A percentile compares a stretch with the other conserved stretches of the same genome.
Evolutionary conservation across 2,797 vertebrate species (phyloP).

Genomic region (Salmo trutta): DNA sequence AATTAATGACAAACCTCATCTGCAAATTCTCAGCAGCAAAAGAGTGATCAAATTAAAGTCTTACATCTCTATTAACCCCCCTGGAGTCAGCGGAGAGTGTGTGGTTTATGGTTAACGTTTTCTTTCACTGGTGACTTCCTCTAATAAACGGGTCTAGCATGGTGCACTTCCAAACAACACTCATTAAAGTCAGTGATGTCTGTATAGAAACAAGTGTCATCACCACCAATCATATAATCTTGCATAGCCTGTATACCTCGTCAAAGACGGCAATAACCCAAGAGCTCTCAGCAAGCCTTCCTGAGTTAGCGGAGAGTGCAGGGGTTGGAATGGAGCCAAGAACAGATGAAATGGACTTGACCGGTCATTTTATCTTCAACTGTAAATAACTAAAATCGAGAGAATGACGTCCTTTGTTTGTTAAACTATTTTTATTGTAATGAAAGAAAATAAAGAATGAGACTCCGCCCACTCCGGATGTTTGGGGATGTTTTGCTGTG

Average conservation of each 20-base stretch:
- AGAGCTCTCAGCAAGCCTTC: constrained; percentile 57
- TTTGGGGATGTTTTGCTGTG: constrained; percentile 10
- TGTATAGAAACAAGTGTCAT: constrained; percentile 50
- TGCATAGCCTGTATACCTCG: constrained; percentile 76
- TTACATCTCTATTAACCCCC: neutral
- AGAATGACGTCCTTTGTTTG: constrained; percentile 80
- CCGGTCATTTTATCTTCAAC: constrained; percentile 69
- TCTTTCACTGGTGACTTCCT: constrained; percentile 46
- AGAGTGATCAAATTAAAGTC: too few relatives aligned
- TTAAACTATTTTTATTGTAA: constrained; percentile 85
- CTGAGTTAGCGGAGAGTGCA: constrained; percentile 24
- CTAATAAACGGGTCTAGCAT: constrained; percentile 48
- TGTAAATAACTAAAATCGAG: constrained; percentile 76
- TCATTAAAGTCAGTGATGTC: constrained; percentile 56
- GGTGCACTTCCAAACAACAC: constrained; percentile 56
- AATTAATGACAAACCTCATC: too few relatives aligned
- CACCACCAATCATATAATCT: constrained; percentile 64
- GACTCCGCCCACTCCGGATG: constrained; percentile 34
- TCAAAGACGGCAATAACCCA: constrained; percentile 75
- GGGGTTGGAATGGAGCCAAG: constrained; percentile 71
- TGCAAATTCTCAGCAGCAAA: too few relatives aligned
- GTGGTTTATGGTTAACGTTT: constrained; percentile 37
- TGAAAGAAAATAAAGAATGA: constrained; percentile 68
- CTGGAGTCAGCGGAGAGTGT: neutral
- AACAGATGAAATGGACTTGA: constrained; percentile 71